Evolutionary conservation across 2,888 invertebrate species (phyloP).

Genomic region (Plagodis dolabraria): DNA sequence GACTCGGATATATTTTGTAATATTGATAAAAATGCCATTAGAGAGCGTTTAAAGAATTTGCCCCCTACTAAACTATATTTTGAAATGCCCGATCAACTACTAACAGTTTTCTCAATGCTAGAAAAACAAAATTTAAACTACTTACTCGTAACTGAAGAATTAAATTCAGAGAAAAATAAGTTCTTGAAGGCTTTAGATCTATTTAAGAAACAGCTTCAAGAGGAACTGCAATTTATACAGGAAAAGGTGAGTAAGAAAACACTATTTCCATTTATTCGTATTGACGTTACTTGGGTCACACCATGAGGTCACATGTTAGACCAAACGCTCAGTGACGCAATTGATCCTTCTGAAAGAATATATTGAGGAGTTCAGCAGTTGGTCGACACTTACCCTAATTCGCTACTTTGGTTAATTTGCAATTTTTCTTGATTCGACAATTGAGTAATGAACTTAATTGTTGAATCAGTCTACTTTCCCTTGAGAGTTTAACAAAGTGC

Average conservation of each 20-base stretch:
- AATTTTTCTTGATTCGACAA: no score
- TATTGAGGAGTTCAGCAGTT: no score
- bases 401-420: no score
- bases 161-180: slow-evolving; percentile 68
- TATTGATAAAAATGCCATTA: slow-evolving; percentile 54
- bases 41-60: slow-evolving; percentile 54
- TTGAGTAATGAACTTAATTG: no score
- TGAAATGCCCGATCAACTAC: slow-evolving; percentile 65
- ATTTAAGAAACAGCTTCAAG: slow-evolving; percentile 56
- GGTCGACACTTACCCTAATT: no score
- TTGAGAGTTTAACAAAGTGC: no score
- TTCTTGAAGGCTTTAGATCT: slow-evolving; percentile 63
- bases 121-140: slow-evolving; percentile 79
- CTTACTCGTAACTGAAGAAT: slow-evolving; percentile 72
- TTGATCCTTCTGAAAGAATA: no score
- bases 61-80: slow-evolving; percentile 71
- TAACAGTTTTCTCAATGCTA: slow-evolving; percentile 62
- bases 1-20: slow-evolving; percentile 64
- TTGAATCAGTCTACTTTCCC: no score
- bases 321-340: no score
- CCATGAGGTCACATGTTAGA: no score
- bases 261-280: no score
- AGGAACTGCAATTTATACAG: slow-evolving; percentile 65
- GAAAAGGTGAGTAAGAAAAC: slow-evolving; percentile 57
- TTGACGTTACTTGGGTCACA: no score